Conservation (phyloP, 2,888 invertebrate genomes). For the Rhingia rostrata region DNA sequence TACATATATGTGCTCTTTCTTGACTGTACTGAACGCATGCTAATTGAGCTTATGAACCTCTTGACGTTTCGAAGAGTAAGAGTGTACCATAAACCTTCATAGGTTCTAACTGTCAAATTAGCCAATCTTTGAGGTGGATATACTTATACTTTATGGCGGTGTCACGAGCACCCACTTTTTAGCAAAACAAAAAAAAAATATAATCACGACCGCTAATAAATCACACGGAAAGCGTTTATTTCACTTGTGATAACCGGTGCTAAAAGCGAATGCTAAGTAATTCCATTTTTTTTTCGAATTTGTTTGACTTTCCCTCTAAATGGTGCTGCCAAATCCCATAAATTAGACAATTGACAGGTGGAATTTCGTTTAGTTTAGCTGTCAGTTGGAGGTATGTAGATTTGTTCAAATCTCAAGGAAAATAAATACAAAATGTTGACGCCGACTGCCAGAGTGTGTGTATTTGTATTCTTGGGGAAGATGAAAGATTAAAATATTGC, state of each 20-base stretch:
- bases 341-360: conserved; percentile 62
- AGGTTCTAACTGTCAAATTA: conserved; percentile 65
- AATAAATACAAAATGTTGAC: conserved; percentile 35
- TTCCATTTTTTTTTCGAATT: conserved; percentile 7
- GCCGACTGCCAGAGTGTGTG: background rate
- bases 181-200: conserved; percentile 27
- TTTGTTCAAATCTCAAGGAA: conserved; percentile 45
- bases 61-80: conserved; percentile 4
- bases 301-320: conserved; percentile 32
- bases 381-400: conserved; percentile 37
- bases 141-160: conserved; percentile 29
- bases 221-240: conserved; percentile 54
- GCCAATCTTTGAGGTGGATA: conserved; percentile 8
- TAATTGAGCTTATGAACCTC: conserved; percentile 44
- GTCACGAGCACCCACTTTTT: conserved; percentile 56
- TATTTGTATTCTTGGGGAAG: background rate
- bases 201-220: conserved; percentile 57
- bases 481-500: conserved; percentile 38
- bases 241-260: conserved; percentile 42
- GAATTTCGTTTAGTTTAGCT: conserved; percentile 60
- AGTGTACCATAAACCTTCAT: conserved; percentile 7
- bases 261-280: conserved; percentile 45
- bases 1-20: too few relatives aligned
- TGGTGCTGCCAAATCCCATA: conserved; percentile 63
- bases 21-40: background rate